A percentile compares a stretch with the other conserved stretches of the same genome.
Conservation (phyloP, 1,140 invertebrate species). For the Drosophila carrolli region DNA sequence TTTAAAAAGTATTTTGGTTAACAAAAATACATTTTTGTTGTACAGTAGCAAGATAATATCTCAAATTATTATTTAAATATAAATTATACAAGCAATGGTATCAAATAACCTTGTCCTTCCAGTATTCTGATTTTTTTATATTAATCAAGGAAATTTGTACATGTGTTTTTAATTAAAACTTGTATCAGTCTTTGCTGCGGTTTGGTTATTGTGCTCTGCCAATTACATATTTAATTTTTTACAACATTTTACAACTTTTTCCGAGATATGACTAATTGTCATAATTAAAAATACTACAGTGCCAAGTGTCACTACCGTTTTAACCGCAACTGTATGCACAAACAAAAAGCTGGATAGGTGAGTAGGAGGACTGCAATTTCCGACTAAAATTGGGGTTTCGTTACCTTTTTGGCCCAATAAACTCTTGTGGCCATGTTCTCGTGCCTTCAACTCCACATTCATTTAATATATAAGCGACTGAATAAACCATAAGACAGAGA, state of each 20-base stretch:
- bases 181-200: not conserved
- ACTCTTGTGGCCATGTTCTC: not conserved
- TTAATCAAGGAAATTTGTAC: not conserved
- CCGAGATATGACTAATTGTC: not conserved
- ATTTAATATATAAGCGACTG: not conserved
- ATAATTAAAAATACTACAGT: not conserved
- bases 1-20: too few species aligned
- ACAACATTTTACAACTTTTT: not conserved
- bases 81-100: too few species aligned
- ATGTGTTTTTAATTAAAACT: not conserved
- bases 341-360: not conserved
- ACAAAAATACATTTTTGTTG: too few species aligned
- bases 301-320: not conserved
- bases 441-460: slow-evolving; percentile 1
- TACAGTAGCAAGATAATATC: too few species aligned
- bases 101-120: too few species aligned
- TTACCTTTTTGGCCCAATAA: slow-evolving; percentile 7
- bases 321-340: not conserved
- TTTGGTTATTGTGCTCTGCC: not conserved
- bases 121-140: too few species aligned
- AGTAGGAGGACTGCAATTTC: not conserved
- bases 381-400: slow-evolving; percentile 1
- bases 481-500: slow-evolving; percentile 12
- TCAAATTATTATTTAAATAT: too few species aligned
- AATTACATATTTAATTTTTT: not conserved